Conservation (phyloP, 2,113 vertebrate species). For the Melierax canorus region DNA sequence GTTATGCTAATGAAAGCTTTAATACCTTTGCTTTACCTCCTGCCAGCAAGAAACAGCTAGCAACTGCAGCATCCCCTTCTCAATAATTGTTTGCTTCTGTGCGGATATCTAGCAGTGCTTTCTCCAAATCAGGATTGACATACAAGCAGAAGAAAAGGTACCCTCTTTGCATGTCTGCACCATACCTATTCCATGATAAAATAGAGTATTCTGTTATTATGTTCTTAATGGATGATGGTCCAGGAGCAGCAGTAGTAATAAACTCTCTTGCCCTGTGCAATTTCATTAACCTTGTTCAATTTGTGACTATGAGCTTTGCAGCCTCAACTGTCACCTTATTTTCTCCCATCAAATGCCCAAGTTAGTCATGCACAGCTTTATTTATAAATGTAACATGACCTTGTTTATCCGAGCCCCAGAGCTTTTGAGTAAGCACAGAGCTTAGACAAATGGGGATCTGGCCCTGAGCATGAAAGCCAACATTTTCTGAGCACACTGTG, state of each 20-base stretch:
- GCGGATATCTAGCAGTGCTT: background rate
- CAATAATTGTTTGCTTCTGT: background rate
- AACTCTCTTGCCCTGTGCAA: background rate
- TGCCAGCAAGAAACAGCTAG: background rate
- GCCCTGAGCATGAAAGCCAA: background rate
- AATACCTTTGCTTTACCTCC: background rate
- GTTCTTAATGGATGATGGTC: background rate
- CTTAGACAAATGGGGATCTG: background rate
- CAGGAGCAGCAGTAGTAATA: background rate
- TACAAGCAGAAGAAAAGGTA: background rate
- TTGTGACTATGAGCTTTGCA: background rate
- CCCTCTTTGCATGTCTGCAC: background rate
- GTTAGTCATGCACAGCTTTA: background rate
- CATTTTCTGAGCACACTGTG: background rate
- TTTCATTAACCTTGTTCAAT: conserved; percentile 19
- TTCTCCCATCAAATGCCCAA: background rate
- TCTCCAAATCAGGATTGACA: background rate
- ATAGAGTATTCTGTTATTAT: background rate
- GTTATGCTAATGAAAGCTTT: background rate
- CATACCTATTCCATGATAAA: background rate
- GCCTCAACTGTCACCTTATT: background rate
- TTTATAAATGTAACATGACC: background rate
- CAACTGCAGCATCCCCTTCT: background rate
- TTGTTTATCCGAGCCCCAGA: background rate
- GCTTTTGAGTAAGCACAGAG: background rate